Evolutionary conservation across 2,797 vertebrate genomes (phyloP).

Genomic region (Helostoma temminkii): DNA sequence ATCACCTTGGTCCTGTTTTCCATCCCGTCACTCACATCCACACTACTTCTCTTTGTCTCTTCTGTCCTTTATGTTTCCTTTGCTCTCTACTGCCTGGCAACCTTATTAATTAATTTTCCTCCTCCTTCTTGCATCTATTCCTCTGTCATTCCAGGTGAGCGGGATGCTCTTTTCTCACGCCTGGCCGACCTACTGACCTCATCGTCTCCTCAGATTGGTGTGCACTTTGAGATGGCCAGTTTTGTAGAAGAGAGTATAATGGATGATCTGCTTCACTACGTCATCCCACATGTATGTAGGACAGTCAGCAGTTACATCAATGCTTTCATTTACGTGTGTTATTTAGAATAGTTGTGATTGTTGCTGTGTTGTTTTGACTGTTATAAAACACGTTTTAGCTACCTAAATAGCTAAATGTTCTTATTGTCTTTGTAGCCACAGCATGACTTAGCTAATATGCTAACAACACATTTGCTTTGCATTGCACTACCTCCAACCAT

Average conservation of each 20-base stretch:
- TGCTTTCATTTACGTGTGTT: background rate
- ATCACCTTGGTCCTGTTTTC: too few relatives aligned
- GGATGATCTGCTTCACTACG: conserved; percentile 83
- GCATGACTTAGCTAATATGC: too few relatives aligned
- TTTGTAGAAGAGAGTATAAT: conserved; percentile 88
- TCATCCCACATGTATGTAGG: conserved; percentile 82
- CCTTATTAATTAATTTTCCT: background rate
- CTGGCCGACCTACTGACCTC: conserved; percentile 80
- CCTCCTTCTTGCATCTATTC: background rate
- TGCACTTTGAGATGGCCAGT: conserved; percentile 91
- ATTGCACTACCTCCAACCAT: too few relatives aligned
- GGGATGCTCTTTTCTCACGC: conserved; percentile 79
- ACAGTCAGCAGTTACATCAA: background rate
- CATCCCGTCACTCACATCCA: too few relatives aligned
- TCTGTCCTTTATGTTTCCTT: background rate
- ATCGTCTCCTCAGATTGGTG: conserved; percentile 76
- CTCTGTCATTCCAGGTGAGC: conserved; percentile 77
- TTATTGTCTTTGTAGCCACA: too few relatives aligned
- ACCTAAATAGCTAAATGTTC: too few relatives aligned
- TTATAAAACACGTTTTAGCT: too few relatives aligned
- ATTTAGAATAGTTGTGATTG: too few relatives aligned
- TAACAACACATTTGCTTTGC: too few relatives aligned
- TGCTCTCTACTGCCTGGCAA: background rate
- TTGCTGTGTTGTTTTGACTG: too few relatives aligned
- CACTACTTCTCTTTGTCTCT: too few relatives aligned